phyloP scores from a whole-genome alignment of 2,113 vertebrate species.

The Bagarius yarrelli region DNA sequence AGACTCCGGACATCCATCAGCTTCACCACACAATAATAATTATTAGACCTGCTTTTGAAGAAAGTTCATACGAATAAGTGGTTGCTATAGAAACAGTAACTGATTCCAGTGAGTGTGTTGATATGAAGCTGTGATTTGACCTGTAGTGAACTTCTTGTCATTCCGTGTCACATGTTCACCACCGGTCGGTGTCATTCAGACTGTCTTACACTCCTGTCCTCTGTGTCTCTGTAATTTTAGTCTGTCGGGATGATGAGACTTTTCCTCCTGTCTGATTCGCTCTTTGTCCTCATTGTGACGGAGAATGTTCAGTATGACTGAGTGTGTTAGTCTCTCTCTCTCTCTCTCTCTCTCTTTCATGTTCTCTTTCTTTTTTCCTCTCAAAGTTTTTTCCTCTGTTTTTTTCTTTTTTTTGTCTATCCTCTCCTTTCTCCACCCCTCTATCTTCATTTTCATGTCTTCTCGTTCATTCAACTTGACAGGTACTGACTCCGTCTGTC shows the following conservation, averaged over 20 bases:
- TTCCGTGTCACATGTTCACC: too few species aligned
- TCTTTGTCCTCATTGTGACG: not conserved
- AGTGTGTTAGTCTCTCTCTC: not conserved
- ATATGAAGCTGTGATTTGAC: too few species aligned
- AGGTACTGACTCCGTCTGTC: not conserved
- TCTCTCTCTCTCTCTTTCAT: not conserved
- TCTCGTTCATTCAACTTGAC: too few species aligned
- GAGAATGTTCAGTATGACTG: not conserved
- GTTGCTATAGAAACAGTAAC: too few species aligned
- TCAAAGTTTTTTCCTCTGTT: not conserved
- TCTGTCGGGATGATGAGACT: not conserved
- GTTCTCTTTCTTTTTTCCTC: not conserved
- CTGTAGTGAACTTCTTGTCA: too few species aligned
- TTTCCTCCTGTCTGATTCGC: not conserved
- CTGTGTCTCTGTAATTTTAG: slow-evolving; percentile 24
- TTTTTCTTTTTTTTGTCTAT: not conserved
- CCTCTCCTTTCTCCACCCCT: not conserved
- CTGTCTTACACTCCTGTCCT: slow-evolving; percentile 12
- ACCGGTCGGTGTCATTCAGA: not conserved
- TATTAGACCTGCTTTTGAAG: too few species aligned
- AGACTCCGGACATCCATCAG: too few species aligned
- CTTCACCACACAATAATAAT: too few species aligned
- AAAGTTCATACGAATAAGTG: too few species aligned
- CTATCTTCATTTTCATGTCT: too few species aligned
- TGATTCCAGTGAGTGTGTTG: too few species aligned